Evolutionary conservation across 1,140 invertebrate species (phyloP), one percentile per base, ranked within the genome.

Genomic region (Pogonomyrmex barbatus): DNA sequence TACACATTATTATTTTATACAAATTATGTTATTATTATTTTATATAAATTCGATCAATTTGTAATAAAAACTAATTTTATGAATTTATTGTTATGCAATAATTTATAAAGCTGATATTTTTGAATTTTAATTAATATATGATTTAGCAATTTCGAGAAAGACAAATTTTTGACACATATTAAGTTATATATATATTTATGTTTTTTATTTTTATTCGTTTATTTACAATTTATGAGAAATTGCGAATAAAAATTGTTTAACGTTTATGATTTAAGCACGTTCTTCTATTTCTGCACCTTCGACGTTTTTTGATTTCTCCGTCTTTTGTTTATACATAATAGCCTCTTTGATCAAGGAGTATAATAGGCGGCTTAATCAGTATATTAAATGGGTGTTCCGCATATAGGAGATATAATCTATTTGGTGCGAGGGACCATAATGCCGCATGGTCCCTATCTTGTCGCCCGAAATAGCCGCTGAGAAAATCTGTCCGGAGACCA

Each of bases 401-500:
- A 39, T 60, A 60, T 47, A 62, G 33, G 68, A 75, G 79, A 83
- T 83, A 83, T 60, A 85, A 85, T 78, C 58, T 85, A 54, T 47
- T 78, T 39, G 36, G 17, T 65, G 39, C 47, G 58, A 78, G 50
- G 60, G 63, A 45, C 50, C 62, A 67, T 62, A 77, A 85, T 85
- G 60, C 58, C 47, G 58, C 73, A 6, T 39, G 47, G 45, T 85
- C 71, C 24, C 24, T 78, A 78, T 85, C 70, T 52, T 85, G 82
- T 85, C 60, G 58, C 58, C n/a, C 62, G 62, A 58, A 76, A 78
- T 85, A 85, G 58, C 73, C 73, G 82, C 73, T 78, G 71, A 85
- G 82, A 85, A 85, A 78, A 85, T 85, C 82, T 85, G 82, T 78
- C 78, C 82, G 54, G 82, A 75, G 79, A 78, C 73, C 82, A 85